Conservation (phyloP, 1,140 invertebrate genomes). For the Rhyacophila brunnea region DNA sequence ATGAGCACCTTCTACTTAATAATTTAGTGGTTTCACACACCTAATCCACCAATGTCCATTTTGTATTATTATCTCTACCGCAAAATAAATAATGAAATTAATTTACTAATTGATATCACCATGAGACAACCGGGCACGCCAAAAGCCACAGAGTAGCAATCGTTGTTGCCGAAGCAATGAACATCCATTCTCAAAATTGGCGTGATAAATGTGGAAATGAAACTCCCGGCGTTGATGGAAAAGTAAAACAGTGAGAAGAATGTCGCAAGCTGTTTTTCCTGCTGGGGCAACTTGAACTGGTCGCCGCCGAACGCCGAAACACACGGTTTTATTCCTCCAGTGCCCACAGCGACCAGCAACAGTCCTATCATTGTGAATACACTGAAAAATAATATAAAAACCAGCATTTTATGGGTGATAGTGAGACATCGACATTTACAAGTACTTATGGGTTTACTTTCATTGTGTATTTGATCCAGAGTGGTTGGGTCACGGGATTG, state of each 20-base stretch:
- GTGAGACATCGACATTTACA: no score
- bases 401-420: no score
- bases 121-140: conserved; percentile 86
- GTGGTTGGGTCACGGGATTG: no score
- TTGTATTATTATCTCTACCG: no score
- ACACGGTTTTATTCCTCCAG: conserved; percentile 97
- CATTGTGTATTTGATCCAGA: no score
- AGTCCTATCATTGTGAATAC: conserved; percentile 76
- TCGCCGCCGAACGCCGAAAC: conserved; percentile 97
- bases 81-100: not conserved
- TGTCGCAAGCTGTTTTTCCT: conserved; percentile 70
- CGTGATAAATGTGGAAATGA: conserved; percentile 87
- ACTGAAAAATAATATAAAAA: conserved; percentile 54
- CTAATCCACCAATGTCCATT: no score
- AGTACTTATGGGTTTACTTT: no score
- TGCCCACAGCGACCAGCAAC: conserved; percentile 82
- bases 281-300: conserved; percentile 83
- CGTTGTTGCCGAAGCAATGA: conserved; percentile 75
- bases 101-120: conserved; percentile 74
- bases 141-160: conserved; percentile 90
- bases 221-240: conserved; percentile 87
- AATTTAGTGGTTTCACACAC: no score
- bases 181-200: conserved; percentile 82
- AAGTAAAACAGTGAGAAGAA: conserved; percentile 96
- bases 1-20: no score